Base-by-base conservation (phyloP, 2,888 invertebrate genomes). In the Drosophila anomalata region DNA sequence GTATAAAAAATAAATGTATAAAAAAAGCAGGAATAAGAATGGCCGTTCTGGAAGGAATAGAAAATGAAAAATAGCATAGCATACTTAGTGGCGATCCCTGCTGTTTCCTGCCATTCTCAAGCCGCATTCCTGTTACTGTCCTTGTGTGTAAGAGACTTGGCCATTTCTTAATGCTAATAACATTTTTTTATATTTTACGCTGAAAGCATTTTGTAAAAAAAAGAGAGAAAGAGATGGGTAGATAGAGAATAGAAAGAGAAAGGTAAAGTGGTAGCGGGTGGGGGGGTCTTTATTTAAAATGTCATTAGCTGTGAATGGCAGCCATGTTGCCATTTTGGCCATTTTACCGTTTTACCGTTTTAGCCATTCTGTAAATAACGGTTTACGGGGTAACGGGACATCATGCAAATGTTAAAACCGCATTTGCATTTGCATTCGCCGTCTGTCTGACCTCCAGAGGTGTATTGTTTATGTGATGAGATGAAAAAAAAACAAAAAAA, bases 321-420 rank as follows among this genome's bases (percentile, higher is more conserved):
- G 83, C 71, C 78, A 76, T 83, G 74, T 72, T 87, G 80, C 80
- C 55, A 47, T 55, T 73, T 73, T 74, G 75, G 66, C 65, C 72
- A 82, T 82, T 72, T 76, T 62, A 63, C 22, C 58, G 75, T 73
- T 76, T 86, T 76, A 73, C 22, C 58, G 75, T 73, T 76, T 86
- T 76, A 73, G 73, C 73, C 76, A 86, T 83, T 83, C 76, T 66
- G 71, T 73, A 77, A 88, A 80, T 77, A 78, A 76, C 66, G 67
- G 56, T 17, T 17, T 17, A 17, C 17, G 17, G 17, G 17, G 17
- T 24, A 24, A 63, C 70, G 41, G 61, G 76, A 69, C 83, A 68
- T 86, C 73, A 86, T 83, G 83, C 84, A 86, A 84, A 88, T 86
- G 88, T 70, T 83, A 56, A 75, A 88, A 80, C 84, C 81, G 73